Conservation (phyloP, 2,113 vertebrate species). For the Triplophysa tibetana region DNA sequence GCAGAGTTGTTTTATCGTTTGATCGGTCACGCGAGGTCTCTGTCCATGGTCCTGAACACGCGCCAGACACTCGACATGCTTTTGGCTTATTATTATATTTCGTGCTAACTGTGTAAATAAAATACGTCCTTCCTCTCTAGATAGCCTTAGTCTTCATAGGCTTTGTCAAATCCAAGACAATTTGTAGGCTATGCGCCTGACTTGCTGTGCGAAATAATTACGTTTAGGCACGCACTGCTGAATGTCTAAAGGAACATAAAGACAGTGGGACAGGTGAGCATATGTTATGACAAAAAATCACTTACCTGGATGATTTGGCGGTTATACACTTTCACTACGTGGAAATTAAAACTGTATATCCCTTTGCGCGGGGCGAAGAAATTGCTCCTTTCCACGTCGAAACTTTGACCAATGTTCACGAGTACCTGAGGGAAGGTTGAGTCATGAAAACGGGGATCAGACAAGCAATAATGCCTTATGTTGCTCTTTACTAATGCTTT, state of each 20-base stretch:
- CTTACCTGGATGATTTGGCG: conserved; percentile 97
- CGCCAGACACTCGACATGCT: neutral
- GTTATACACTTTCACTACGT: conserved; percentile 99
- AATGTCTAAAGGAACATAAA: neutral
- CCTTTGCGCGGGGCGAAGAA: conserved; percentile 95
- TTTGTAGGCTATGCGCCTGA: neutral
- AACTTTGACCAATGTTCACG: conserved; percentile 93
- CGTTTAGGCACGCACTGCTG: neutral
- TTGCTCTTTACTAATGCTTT: neutral
- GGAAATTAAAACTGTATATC: conserved; percentile 99
- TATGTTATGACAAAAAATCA: neutral
- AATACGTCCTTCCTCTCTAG: neutral
- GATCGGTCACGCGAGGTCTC: conserved; percentile 13
- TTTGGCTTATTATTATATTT: neutral
- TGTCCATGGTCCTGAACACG: conserved; percentile 64
- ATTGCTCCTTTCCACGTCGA: conserved; percentile 93
- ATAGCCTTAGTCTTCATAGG: neutral
- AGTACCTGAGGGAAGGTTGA: conserved; percentile 79
- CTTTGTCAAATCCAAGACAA: neutral
- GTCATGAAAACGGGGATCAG: conserved; percentile 29
- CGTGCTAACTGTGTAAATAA: conserved; percentile 1
- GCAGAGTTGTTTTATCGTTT: conserved; percentile 2
- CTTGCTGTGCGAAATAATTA: neutral
- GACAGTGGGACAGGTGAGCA: neutral
- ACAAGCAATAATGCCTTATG: neutral